phyloP scores from a whole-genome alignment of 2,113 vertebrate genomes.

The Scortum barcoo region DNA sequence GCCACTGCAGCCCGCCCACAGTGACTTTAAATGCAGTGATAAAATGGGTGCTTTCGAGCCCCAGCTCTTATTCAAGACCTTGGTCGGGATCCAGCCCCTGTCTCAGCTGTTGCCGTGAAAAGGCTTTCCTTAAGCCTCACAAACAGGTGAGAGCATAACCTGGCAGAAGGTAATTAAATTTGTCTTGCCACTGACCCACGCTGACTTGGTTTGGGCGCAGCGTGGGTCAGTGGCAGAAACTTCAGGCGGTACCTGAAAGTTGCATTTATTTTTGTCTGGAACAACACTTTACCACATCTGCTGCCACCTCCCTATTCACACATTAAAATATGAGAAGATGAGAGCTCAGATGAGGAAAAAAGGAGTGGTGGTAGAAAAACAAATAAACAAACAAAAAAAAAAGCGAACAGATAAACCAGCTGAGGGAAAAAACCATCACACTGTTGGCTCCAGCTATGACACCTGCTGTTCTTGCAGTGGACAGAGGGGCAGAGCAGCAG shows the following conservation, averaged over 20 bases:
- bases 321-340: slow-evolving; percentile 43
- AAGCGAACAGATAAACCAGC: slow-evolving; percentile 10
- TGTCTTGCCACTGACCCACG: slow-evolving; percentile 64
- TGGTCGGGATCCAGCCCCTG: slow-evolving; percentile 49
- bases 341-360: background rate
- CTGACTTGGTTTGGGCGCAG: slow-evolving; percentile 55
- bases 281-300: slow-evolving; percentile 21
- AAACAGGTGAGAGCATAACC: slow-evolving; percentile 68
- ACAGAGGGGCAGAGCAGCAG: slow-evolving; percentile 44
- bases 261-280: slow-evolving; percentile 36
- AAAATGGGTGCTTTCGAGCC: slow-evolving; percentile 67
- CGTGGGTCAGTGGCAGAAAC: no score
- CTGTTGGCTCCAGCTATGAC: slow-evolving; percentile 31
- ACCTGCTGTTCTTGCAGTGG: slow-evolving; percentile 67
- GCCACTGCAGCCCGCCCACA: slow-evolving; percentile 70
- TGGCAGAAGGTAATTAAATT: slow-evolving; percentile 67
- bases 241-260: slow-evolving; percentile 30
- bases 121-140: slow-evolving; percentile 44
- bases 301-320: slow-evolving; percentile 18
- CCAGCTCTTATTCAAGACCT: slow-evolving; percentile 56
- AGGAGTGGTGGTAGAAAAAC: background rate
- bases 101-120: slow-evolving; percentile 50
- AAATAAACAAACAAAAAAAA: background rate
- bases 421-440: slow-evolving; percentile 33
- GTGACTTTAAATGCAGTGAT: slow-evolving; percentile 77